A percentile compares a stretch with the other conserved stretches of the same genome.
Evolutionary conservation across 30 jellyfish, hydroid and myxozoan species (phyloP).

Genomic region (Aurelia aurita complex sp. Pacific): DNA sequence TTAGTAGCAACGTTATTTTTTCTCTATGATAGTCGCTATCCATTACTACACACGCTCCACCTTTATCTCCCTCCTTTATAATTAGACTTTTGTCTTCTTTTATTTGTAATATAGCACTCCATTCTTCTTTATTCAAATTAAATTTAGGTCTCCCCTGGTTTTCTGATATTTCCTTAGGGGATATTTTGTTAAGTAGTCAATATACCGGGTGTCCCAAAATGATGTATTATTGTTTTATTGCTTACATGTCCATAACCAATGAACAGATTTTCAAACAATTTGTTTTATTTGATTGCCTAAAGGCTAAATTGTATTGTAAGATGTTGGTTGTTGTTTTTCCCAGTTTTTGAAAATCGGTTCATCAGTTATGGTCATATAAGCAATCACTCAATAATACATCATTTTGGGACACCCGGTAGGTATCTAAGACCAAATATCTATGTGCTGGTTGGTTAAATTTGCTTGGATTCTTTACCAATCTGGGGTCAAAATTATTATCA

Average conservation of each 20-base stretch:
- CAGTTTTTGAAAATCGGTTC: too few relatives aligned
- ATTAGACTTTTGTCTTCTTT: slow-evolving; percentile 1
- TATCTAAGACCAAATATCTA: background rate
- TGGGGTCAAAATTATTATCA: too few relatives aligned
- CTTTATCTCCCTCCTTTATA: slow-evolving; percentile 25
- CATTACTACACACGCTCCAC: slow-evolving; percentile 24
- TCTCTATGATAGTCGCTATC: slow-evolving; percentile 7
- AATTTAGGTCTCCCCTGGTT: background rate
- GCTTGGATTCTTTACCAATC: too few relatives aligned
- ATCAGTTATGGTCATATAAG: background rate
- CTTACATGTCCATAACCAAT: too few relatives aligned
- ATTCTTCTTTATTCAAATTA: background rate
- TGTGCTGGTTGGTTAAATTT: background rate
- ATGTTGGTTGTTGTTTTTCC: too few relatives aligned
- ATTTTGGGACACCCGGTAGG: too few relatives aligned
- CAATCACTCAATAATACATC: background rate
- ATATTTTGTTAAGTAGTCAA: too few relatives aligned
- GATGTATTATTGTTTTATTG: too few relatives aligned
- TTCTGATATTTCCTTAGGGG: background rate
- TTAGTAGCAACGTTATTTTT: background rate
- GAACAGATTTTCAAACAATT: too few relatives aligned
- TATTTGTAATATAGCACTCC: slow-evolving; percentile 4
- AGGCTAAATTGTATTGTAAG: too few relatives aligned
- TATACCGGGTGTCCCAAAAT: too few relatives aligned
- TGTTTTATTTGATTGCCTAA: too few relatives aligned